Percentiles rank a stretch among this genome's conserved stretches.
These are phyloP conservation scores for Podargus strigoides DNA, from an alignment of 2,797 vertebrate species.

Conservation along the genomic window DNA sequence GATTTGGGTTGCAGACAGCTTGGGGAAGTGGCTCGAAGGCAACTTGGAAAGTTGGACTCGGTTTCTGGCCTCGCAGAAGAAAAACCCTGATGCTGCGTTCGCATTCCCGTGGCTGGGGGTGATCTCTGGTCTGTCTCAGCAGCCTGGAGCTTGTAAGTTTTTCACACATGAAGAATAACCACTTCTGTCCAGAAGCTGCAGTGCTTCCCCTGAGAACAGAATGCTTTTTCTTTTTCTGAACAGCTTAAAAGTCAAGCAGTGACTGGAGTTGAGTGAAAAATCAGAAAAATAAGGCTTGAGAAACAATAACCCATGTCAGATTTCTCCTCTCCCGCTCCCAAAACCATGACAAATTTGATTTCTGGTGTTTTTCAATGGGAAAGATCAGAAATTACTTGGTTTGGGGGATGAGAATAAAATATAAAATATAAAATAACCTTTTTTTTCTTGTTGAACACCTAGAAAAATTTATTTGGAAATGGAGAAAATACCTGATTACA, in stretches of 20 bases:
- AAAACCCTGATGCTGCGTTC: neutral
- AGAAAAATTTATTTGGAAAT: neutral
- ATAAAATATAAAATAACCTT: neutral
- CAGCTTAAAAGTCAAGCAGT: neutral
- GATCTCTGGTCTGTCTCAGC: neutral
- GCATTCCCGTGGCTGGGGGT: neutral
- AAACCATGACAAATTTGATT: neutral
- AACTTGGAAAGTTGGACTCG: neutral
- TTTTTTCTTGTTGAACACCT: neutral
- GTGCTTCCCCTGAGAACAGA: neutral
- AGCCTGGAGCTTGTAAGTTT: neutral
- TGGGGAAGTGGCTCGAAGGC: neutral
- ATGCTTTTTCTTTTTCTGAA: neutral
- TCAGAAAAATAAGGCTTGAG: neutral
- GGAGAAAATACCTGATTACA: neutral
- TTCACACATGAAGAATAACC: neutral
- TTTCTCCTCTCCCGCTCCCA: neutral
- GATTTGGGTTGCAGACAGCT: slow-evolving; percentile 9
- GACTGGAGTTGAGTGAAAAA: neutral
- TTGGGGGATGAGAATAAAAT: neutral
- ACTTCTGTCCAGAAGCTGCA: neutral
- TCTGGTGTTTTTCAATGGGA: neutral
- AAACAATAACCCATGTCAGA: neutral
- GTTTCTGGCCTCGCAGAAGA: neutral
- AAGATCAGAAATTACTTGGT: neutral